phyloP scores from a whole-genome alignment of 2,888 invertebrate species.

The Corythucha ciliata region DNA sequence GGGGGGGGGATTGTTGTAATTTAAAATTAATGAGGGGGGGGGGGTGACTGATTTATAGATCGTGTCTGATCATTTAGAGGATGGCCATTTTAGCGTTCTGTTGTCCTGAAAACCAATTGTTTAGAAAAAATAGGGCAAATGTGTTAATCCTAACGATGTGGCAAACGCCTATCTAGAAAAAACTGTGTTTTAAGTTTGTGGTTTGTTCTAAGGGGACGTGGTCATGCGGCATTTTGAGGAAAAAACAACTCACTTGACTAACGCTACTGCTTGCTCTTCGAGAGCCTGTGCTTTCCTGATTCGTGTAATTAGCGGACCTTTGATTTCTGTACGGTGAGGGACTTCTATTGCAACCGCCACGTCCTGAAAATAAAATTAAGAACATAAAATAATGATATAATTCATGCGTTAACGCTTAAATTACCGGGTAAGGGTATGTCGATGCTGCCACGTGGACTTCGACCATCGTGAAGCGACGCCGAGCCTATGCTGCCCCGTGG shows the following conservation, averaged over 20 bases:
- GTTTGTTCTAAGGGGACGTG: no score
- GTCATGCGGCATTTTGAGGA: background rate
- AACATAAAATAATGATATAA: background rate
- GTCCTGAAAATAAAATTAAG: constrained; percentile 22
- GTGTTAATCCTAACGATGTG: no score
- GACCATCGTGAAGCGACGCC: constrained; percentile 31
- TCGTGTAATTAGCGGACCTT: constrained; percentile 35
- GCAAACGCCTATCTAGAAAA: no score
- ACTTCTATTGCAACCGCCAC: constrained; percentile 42
- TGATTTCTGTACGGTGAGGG: constrained; percentile 52
- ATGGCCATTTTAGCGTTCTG: no score
- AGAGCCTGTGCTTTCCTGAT: constrained; percentile 52
- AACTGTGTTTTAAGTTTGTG: no score
- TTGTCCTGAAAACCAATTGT: no score
- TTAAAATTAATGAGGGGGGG: background rate
- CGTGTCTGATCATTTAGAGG: no score
- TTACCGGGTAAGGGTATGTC: constrained; percentile 40
- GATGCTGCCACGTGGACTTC: constrained; percentile 48
- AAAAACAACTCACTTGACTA: constrained; percentile 63
- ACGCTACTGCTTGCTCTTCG: constrained; percentile 63
- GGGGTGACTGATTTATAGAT: background rate
- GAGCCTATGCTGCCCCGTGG: constrained; percentile 54
- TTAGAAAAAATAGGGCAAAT: no score
- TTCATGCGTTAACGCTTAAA: background rate
- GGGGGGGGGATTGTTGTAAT: constrained; percentile 6